Evolutionary conservation across 2,797 vertebrate genomes (phyloP).

Genomic region (Ctenosaura bakeri): DNA sequence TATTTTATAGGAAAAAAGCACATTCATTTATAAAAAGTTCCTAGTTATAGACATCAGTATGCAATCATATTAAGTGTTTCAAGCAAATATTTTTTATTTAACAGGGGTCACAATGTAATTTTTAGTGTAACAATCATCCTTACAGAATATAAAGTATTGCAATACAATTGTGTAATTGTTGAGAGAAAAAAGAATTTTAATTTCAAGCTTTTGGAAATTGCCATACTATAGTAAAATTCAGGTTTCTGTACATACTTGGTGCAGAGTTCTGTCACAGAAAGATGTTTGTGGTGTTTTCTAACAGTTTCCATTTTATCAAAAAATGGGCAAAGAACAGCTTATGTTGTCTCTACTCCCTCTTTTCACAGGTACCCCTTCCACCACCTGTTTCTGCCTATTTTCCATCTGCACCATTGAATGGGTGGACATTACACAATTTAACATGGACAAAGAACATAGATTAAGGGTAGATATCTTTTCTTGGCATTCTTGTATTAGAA

Average conservation of each 20-base stretch:
- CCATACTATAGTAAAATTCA: slow-evolving; percentile 5
- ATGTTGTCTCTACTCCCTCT: background rate
- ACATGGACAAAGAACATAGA: background rate
- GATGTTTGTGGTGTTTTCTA: background rate
- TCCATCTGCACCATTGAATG: background rate
- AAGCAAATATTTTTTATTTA: background rate
- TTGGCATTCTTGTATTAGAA: background rate
- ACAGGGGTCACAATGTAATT: background rate
- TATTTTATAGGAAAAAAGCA: background rate
- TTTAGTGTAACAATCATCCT: background rate
- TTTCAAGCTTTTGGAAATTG: slow-evolving; percentile 11
- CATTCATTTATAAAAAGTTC: background rate
- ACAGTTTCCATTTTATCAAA: background rate
- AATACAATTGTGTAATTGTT: background rate
- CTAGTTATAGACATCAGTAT: background rate
- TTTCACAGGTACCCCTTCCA: background rate
- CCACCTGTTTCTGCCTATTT: too few relatives aligned
- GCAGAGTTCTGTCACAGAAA: background rate
- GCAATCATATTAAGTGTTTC: background rate
- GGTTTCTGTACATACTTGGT: too few relatives aligned
- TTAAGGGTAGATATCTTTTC: background rate
- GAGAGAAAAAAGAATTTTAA: background rate
- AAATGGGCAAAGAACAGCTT: background rate
- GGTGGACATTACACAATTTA: background rate
- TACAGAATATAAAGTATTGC: background rate